These are phyloP conservation scores for Sorex fumeus DNA, from an alignment of 2,113 vertebrate genomes.

Conservation along the genomic window DNA sequence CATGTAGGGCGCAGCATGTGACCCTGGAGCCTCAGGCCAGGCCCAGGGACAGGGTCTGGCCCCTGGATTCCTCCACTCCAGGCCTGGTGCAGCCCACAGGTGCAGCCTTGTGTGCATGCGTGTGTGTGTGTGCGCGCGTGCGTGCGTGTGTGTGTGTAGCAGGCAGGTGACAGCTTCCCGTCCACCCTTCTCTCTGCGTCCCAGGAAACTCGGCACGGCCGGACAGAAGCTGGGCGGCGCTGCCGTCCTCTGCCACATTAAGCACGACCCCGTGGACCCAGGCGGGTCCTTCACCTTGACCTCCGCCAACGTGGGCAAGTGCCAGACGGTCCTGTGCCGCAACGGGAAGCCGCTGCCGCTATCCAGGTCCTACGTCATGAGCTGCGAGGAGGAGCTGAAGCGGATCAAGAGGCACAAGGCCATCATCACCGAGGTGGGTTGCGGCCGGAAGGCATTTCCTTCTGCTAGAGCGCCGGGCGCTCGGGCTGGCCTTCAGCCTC, in stretches of 20 bases:
- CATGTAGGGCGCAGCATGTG: not conserved
- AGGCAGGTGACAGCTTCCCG: not conserved
- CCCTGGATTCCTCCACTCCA: too few species aligned
- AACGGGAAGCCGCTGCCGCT: slow-evolving; percentile 95
- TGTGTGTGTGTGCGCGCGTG: too few species aligned
- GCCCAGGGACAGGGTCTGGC: too few species aligned
- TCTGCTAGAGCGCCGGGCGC: too few species aligned
- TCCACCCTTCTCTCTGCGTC: slow-evolving; percentile 63
- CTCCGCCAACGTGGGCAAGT: slow-evolving; percentile 98
- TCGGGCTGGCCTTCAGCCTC: too few species aligned
- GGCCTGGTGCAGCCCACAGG: too few species aligned
- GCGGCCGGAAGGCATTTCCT: not conserved
- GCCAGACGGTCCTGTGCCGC: slow-evolving; percentile 96
- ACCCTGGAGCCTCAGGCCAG: not conserved
- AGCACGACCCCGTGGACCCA: slow-evolving; percentile 96
- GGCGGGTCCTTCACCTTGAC: slow-evolving; percentile 96
- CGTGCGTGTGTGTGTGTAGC: too few species aligned
- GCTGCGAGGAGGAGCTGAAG: slow-evolving; percentile 94
- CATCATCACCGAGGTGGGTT: slow-evolving; percentile 96
- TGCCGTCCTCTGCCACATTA: slow-evolving; percentile 97
- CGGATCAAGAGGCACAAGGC: slow-evolving; percentile 96
- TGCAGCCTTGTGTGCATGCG: too few species aligned
- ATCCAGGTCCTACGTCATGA: slow-evolving; percentile 94
- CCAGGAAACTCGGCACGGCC: slow-evolving; percentile 97
- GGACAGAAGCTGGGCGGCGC: slow-evolving; percentile 98